phyloP scores from a whole-genome alignment of 2,888 invertebrate genomes.

The Malthinus flaveolus region DNA sequence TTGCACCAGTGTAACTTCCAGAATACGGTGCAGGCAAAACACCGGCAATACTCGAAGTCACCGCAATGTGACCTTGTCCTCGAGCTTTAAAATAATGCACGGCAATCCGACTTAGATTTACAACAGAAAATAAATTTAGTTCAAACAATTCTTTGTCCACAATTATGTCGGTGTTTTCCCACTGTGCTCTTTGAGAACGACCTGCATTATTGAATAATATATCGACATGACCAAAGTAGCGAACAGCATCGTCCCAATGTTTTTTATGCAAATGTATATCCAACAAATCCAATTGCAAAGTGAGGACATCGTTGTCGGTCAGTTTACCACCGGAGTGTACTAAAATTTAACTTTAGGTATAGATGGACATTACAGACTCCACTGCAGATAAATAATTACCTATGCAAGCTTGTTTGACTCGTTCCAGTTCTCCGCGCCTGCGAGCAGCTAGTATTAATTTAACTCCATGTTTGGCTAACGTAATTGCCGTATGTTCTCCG shows the following conservation, averaged over 20 bases:
- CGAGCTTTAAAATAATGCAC: constrained; percentile 64
- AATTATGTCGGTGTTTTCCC: constrained; percentile 68
- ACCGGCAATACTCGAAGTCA: constrained; percentile 76
- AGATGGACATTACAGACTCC: neutral
- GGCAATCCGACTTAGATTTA: constrained; percentile 71
- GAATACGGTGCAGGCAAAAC: constrained; percentile 68
- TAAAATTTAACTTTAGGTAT: constrained; percentile 31
- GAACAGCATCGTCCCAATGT: constrained; percentile 63
- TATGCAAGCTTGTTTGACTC: constrained; percentile 68
- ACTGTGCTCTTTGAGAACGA: constrained; percentile 73
- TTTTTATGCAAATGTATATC: constrained; percentile 63
- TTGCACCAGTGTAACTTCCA: constrained; percentile 71
- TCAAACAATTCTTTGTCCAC: constrained; percentile 78
- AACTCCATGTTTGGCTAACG: constrained; percentile 67
- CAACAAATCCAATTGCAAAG: constrained; percentile 70
- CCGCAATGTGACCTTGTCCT: constrained; percentile 71
- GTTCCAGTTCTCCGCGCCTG: constrained; percentile 62
- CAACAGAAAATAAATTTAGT: constrained; percentile 73
- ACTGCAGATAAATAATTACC: constrained; percentile 49
- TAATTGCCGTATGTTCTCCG: constrained; percentile 72
- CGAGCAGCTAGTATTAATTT: constrained; percentile 71
- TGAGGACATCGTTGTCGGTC: constrained; percentile 64
- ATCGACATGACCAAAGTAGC: constrained; percentile 73
- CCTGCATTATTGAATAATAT: constrained; percentile 83
- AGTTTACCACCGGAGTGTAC: constrained; percentile 53